Conservation (phyloP, 2,797 vertebrate species). For the Poecilia wingei region DNA sequence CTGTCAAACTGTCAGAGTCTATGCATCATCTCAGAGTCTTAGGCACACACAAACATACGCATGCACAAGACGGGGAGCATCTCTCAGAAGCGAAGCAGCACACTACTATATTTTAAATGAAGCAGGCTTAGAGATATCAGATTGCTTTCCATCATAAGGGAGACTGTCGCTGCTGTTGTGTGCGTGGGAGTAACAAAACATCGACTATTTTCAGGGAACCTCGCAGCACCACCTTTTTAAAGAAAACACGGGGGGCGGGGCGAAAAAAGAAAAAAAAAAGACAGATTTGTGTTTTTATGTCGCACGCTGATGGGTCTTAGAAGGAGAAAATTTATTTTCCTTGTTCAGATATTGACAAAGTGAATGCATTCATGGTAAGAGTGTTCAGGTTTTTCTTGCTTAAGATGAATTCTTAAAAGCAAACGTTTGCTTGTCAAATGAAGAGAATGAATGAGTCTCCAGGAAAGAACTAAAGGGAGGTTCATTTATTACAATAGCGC, state of each 20-base stretch:
- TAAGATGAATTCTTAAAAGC: constrained; percentile 28
- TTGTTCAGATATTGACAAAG: constrained; percentile 50
- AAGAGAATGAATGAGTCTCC: background rate
- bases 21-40: constrained; percentile 79
- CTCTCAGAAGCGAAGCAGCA: constrained; percentile 71
- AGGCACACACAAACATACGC: constrained; percentile 48
- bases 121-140: constrained; percentile 72
- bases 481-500: constrained; percentile 3
- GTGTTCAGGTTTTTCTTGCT: constrained; percentile 23
- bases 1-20: constrained; percentile 85
- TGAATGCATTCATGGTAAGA: constrained; percentile 23
- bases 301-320: constrained; percentile 45
- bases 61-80: constrained; percentile 56
- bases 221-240: constrained; percentile 62
- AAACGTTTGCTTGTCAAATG: constrained; percentile 32
- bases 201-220: constrained; percentile 71
- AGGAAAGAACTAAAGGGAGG: background rate
- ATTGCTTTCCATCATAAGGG: constrained; percentile 74
- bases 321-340: constrained; percentile 55
- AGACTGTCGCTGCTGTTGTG: constrained; percentile 63
- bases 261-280: constrained; percentile 28
- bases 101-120: constrained; percentile 79
- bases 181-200: constrained; percentile 72
- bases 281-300: constrained; percentile 59
- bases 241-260: constrained; percentile 32